Conservation (phyloP, 2,888 invertebrate genomes). For the Drosophila anomalata region DNA sequence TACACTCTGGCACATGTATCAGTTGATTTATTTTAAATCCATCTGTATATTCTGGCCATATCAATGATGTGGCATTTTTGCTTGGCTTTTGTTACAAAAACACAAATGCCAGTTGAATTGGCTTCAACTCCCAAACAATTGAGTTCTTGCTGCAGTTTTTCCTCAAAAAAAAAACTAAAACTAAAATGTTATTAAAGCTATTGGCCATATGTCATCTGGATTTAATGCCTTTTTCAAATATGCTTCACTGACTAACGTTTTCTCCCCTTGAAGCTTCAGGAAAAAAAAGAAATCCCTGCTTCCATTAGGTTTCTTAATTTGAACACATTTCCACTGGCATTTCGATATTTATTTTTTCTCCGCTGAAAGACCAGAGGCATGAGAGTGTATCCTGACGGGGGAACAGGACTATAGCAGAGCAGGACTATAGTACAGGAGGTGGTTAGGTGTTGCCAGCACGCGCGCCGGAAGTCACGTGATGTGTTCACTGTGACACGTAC, state of each 20-base stretch:
- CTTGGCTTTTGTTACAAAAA: not conserved
- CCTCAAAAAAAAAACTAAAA: not conserved
- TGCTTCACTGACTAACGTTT: not conserved
- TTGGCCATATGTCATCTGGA: not conserved
- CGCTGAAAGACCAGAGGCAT: constrained; percentile 5
- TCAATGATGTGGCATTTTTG: constrained; percentile 29
- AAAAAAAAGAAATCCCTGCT: constrained; percentile 8
- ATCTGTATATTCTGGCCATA: constrained; percentile 15
- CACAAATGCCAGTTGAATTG: not conserved
- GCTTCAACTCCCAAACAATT: not conserved
- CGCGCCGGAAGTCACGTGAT: constrained; percentile 79
- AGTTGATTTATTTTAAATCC: constrained; percentile 43
- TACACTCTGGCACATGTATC: constrained; percentile 25
- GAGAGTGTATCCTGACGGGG: not conserved
- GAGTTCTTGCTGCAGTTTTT: too few relatives aligned
- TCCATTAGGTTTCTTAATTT: constrained; percentile 38
- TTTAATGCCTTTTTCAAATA: not conserved
- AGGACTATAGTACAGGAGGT: constrained; percentile 9
- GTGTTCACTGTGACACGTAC: constrained; percentile 77
- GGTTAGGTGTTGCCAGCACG: constrained; percentile 72
- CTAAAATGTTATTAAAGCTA: not conserved
- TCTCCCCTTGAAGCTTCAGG: not conserved
- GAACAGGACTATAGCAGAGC: too few relatives aligned
- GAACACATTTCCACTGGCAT: constrained; percentile 42
- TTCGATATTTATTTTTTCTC: constrained; percentile 57